Base-by-base conservation (phyloP, 2,888 invertebrate species). In the Tanaodytes sp. region DNA sequence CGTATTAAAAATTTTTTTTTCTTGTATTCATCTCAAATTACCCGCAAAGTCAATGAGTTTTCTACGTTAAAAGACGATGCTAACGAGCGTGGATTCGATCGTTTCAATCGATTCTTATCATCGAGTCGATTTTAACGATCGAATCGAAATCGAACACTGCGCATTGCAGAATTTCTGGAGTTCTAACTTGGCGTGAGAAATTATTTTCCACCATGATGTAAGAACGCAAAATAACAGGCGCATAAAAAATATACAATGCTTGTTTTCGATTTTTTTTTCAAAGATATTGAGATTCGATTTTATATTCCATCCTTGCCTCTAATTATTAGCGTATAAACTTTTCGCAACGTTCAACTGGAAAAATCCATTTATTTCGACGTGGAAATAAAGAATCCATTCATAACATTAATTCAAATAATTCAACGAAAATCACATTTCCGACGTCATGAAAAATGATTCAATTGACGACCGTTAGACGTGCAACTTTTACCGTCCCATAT, bases 191-290 rank as follows among this genome's bases (percentile, higher is more conserved):
- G 62, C 58, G 70, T 33, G 62, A 70, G 45, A 65, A 70, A 65
- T 70, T 58, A 65, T 62, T 70, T 70, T 65, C 70, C 65, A 70
- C 64, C 61, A 65, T 70, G 62, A 70, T 70, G 9, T 36, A 42
- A 14, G 48, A 54, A 64, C 31, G 39, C 11, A 57, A 55, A 42
- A n/a, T n/a, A n/a, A n/a, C n/a, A n/a, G n/a, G n/a, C n/a, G n/a
- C n/a, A n/a, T n/a, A n/a, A n/a, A n/a, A n/a, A n/a, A n/a, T n/a
- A n/a, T n/a, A n/a, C n/a, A n/a, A n/a, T n/a, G n/a, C n/a, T n/a
- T n/a, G n/a, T n/a, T n/a, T n/a, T n/a, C n/a, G n/a, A n/a, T n/a
- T n/a, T n/a, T n/a, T n/a, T n/a, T n/a, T n/a, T n/a, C n/a, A n/a
- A n/a, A n/a, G n/a, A n/a, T n/a, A n/a, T n/a, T n/a, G n/a, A n/a